Conservation (phyloP, 2,888 invertebrate genomes). For the Volucella zonaria region DNA sequence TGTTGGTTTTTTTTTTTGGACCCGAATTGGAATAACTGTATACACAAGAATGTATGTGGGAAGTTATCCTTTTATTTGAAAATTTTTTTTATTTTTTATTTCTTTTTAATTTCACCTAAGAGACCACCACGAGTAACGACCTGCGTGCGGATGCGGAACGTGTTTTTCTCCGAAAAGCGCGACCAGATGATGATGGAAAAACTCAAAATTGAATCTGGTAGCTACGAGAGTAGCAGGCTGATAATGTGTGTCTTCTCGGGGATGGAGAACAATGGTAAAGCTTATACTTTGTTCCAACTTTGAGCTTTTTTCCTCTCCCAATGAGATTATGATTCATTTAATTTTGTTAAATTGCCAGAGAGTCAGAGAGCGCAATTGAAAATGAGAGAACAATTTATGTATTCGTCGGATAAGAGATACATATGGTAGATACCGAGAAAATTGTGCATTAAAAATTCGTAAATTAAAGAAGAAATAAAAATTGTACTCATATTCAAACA, state of each 20-base stretch:
- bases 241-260: conserved; percentile 39
- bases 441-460: conserved; percentile 40
- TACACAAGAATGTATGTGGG: too few species aligned
- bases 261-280: conserved; percentile 47
- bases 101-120: conserved; percentile 47
- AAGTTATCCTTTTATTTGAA: neutral
- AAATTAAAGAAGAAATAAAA: conserved; percentile 32
- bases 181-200: conserved; percentile 69
- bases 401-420: neutral
- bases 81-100: conserved; percentile 8
- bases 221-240: conserved; percentile 6
- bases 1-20: neutral
- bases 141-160: conserved; percentile 67
- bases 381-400: conserved; percentile 3
- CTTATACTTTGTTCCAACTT: conserved; percentile 12
- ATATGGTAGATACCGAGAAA: neutral
- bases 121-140: conserved; percentile 59
- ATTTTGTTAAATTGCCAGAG: too few species aligned
- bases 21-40: conserved; percentile 12
- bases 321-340: too few species aligned
- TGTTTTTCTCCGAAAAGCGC: conserved; percentile 63
- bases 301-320: too few species aligned
- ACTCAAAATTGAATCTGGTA: conserved; percentile 65
- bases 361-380: too few species aligned
- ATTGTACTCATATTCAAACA: conserved; percentile 4